Evolutionary conservation across 2,797 vertebrate genomes (phyloP).

Genomic region (Muscicapa striata): DNA sequence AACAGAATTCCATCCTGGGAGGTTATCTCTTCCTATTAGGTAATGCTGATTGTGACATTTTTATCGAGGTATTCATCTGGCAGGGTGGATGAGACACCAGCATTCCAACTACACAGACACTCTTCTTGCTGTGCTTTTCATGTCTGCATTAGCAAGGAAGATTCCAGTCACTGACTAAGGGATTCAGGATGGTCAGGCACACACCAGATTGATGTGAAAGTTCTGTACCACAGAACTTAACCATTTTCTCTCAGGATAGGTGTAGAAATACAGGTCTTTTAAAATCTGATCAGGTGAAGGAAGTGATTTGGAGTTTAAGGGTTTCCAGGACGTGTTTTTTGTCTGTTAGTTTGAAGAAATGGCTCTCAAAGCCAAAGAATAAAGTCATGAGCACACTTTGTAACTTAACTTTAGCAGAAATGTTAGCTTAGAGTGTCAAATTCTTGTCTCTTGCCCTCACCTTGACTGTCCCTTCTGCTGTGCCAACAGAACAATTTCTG

Average conservation of each 20-base stretch:
- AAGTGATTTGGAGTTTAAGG: background rate
- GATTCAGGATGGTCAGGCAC: background rate
- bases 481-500: background rate
- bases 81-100: background rate
- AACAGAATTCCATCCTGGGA: background rate
- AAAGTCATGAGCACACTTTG: background rate
- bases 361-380: background rate
- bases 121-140: background rate
- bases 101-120: background rate
- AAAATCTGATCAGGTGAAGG: background rate
- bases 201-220: rapidly evolving
- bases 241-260: background rate
- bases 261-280: background rate
- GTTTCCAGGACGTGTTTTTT: background rate
- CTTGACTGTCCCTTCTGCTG: background rate
- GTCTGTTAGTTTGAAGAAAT: background rate
- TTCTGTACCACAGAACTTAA: background rate
- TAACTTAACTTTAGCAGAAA: background rate
- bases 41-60: background rate
- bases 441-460: background rate
- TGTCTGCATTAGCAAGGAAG: background rate
- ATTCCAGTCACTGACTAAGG: background rate
- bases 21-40: background rate
- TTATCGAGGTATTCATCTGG: background rate
- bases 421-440: background rate